Percentiles rank a stretch among this genome's conserved stretches.
Conservation (phyloP, 2,888 invertebrate species). For the Nomada fucata region DNA sequence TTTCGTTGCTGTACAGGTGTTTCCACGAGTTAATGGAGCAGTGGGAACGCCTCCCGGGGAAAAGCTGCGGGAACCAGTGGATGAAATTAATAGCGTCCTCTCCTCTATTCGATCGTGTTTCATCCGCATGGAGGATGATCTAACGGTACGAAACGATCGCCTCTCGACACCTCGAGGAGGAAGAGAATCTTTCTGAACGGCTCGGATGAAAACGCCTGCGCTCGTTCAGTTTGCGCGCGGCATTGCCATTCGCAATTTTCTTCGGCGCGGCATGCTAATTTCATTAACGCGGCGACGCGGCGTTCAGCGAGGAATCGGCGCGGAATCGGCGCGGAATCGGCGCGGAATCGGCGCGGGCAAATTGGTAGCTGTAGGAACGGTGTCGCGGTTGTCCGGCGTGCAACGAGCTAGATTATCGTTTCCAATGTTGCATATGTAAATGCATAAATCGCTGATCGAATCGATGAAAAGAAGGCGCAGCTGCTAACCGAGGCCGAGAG, state of each 20-base stretch:
- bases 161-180: constrained; percentile 2
- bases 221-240: background rate
- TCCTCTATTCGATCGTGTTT: constrained; percentile 15
- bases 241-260: constrained; percentile 36
- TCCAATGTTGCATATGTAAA: constrained; percentile 54
- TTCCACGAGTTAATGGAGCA: constrained; percentile 66
- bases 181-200: constrained; percentile 18
- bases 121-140: background rate
- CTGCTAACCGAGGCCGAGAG: constrained; percentile 51
- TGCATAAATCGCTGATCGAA: constrained; percentile 52
- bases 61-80: constrained; percentile 34
- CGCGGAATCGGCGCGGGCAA: constrained; percentile 17
- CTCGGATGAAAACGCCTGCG: constrained; percentile 5
- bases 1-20: constrained; percentile 72
- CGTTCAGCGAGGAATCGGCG: constrained; percentile 1
- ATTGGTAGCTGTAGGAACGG: constrained; percentile 21
- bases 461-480: constrained; percentile 59
- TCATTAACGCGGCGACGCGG: constrained; percentile 59
- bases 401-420: constrained; percentile 48
- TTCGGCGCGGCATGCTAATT: constrained; percentile 51
- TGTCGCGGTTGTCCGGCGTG: constrained; percentile 12
- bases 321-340: background rate
- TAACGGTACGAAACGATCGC: background rate
- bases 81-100: constrained; percentile 26
- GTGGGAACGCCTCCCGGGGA: constrained; percentile 53